phyloP scores from a whole-genome alignment of 2,113 vertebrate genomes.

The Mixornis gularis region DNA sequence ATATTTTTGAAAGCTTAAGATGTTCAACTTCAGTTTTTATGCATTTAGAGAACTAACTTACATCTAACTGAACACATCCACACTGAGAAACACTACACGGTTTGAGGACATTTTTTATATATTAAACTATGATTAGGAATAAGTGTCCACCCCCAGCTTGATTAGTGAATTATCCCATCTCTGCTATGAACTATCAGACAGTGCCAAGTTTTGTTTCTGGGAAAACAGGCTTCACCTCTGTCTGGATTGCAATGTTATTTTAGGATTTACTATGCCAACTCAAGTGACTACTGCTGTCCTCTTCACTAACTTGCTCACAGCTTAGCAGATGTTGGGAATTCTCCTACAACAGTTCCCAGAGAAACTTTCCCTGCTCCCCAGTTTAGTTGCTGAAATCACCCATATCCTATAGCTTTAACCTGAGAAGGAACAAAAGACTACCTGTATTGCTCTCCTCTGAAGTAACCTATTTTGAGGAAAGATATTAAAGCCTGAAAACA shows the following conservation, averaged over 20 bases:
- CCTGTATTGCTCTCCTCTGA: background rate
- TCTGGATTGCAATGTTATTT: background rate
- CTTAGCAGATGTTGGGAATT: background rate
- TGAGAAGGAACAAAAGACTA: background rate
- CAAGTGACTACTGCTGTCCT: background rate
- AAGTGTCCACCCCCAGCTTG: background rate
- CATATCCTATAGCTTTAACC: background rate
- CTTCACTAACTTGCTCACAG: background rate
- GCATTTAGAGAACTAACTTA: background rate
- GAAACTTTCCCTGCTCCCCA: background rate
- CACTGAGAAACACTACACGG: fast-evolving
- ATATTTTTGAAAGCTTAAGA: background rate
- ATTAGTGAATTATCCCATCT: background rate
- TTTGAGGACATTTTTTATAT: background rate
- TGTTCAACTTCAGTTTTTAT: background rate
- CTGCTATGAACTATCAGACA: background rate
- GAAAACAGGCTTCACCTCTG: background rate
- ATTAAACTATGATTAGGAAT: background rate
- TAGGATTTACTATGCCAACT: background rate
- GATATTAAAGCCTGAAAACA: background rate
- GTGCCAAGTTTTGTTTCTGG: background rate
- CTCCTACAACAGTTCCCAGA: background rate
- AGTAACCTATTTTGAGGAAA: background rate
- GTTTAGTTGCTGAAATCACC: background rate
- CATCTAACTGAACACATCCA: background rate